These are phyloP conservation scores for Germaria angustata DNA, from an alignment of 2,888 invertebrate species.

Conservation along the genomic window DNA sequence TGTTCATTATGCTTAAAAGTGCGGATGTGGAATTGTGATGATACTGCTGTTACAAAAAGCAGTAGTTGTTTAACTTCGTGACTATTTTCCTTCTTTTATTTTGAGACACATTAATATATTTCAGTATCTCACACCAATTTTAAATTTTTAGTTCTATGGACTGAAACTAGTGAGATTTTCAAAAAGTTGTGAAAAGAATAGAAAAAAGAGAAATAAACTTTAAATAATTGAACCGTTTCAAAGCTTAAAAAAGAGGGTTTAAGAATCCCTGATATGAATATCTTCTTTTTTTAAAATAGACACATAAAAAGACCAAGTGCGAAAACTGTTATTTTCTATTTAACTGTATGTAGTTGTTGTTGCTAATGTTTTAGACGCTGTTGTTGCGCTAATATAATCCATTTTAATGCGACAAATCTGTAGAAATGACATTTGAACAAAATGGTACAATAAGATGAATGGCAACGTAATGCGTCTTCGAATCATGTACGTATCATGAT, in stretches of 20 bases:
- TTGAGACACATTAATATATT: no score
- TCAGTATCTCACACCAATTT: no score
- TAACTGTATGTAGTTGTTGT: constrained; percentile 28
- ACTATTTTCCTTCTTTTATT: no score
- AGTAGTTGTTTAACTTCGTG: background rate
- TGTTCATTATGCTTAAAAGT: constrained; percentile 6
- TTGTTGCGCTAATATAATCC: constrained; percentile 58
- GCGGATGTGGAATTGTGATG: constrained; percentile 5
- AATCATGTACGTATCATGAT: constrained; percentile 58
- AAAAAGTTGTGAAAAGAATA: no score
- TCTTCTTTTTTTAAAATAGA: background rate
- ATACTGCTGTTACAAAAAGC: background rate
- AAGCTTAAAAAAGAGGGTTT: background rate
- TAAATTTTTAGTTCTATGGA: no score
- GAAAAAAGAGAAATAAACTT: background rate
- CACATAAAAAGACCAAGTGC: constrained; percentile 59
- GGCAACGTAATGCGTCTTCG: constrained; percentile 45
- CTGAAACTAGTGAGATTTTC: no score
- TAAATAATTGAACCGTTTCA: no score
- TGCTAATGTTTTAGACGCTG: background rate
- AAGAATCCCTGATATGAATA: background rate
- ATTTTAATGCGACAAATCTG: constrained; percentile 68
- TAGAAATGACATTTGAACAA: constrained; percentile 59
- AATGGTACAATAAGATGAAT: constrained; percentile 51
- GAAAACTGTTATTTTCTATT: constrained; percentile 67